These are phyloP conservation scores for Cartodere bifasciata DNA, from an alignment of 2,888 invertebrate genomes.

Conservation along the genomic window DNA sequence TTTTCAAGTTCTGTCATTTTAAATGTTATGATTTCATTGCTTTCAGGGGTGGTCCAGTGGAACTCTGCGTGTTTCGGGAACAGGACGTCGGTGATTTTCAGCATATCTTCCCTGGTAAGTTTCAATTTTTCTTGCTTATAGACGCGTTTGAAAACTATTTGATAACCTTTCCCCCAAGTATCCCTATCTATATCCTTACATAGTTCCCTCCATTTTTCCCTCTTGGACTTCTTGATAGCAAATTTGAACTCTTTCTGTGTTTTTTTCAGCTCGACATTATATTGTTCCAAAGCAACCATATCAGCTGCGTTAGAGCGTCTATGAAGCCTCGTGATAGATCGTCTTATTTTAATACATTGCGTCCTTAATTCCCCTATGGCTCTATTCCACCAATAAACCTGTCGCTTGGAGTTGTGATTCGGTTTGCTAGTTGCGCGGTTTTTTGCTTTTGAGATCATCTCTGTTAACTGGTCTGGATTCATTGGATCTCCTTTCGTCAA, in stretches of 20 bases:
- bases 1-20: conserved; percentile 3
- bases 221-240: too few species aligned
- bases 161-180: background rate
- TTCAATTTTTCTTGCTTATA: too few species aligned
- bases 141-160: background rate
- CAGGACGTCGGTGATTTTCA: background rate
- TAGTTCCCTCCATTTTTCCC: background rate
- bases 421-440: too few species aligned
- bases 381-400: background rate
- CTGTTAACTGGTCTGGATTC: background rate
- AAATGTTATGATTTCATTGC: background rate
- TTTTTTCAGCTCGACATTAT: background rate
- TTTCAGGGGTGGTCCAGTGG: too few species aligned
- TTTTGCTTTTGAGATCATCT: background rate
- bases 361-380: background rate
- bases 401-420: too few species aligned
- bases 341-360: background rate
- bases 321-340: too few species aligned
- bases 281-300: background rate
- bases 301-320: background rate
- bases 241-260: too few species aligned
- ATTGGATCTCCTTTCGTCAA: background rate
- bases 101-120: background rate
- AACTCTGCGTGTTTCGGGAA: background rate
- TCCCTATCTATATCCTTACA: background rate